Base-by-base conservation (phyloP, 2,888 invertebrate species). In the Pristionchus japonicus region DNA sequence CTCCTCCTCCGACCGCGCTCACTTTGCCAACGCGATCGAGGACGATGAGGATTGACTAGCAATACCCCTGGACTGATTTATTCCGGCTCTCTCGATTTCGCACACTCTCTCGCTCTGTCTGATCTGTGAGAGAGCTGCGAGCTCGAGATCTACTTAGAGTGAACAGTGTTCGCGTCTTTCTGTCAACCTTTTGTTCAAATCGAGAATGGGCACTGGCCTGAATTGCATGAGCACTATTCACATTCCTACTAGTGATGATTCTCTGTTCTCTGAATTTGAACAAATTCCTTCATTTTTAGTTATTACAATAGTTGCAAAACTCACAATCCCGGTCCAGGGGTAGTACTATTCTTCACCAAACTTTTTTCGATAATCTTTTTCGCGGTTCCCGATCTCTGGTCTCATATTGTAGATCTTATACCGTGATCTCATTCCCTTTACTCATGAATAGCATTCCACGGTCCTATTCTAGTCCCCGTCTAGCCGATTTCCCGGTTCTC, bases 1-100 rank as follows among this genome's bases (percentile, higher is more conserved):
- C n/a, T 74, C 74, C n/a, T 40, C 74, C 40, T 74, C 74, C 40
- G 74, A 74, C 40, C 74, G 74, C 23, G n/a, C 52, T 31, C 82
- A 82, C 61, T 84, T 84, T 34, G 84, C 84, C 11, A 61, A 74
- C 13, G 20, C 84, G 3, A 84, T 84, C 1, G 61, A 84, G 20
- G 37, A 84, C n/a, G 84, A 84, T 61, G 84, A 84, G 61, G 84
- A 84, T 84, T 84, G 84, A 84, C 84, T 84, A 61, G 84, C 84
- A 84, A 84, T 84, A 61, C 84, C 84, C 40, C 61, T 84, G 84
- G 84, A 84, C 61, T 84, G 61, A 84, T 3, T 34, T 31, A 15
- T 67, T n/a, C n/a, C n/a, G n/a, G n/a, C n/a, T n/a, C n/a, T n/a
- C n/a, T n/a, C n/a, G n/a, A n/a, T n/a, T n/a, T n/a, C n/a, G n/a